Evolutionary conservation across 2,888 invertebrate species (phyloP), one percentile per base, ranked within the genome.

Genomic region (Ypsolopha sequella): DNA sequence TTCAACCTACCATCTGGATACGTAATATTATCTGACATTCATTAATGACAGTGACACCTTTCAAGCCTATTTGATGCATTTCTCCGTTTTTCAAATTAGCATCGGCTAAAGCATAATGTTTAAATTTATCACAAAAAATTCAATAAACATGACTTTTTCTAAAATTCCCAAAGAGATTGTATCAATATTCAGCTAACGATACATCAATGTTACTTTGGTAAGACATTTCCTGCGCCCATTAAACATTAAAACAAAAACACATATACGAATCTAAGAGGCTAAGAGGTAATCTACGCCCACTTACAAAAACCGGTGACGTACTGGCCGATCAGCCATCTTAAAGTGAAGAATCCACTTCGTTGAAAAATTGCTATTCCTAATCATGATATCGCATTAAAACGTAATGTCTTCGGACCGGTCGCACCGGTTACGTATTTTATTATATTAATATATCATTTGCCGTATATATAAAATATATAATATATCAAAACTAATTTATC

Each of bases 401-500:
- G 67, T 71, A 66, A 75, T 68, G 69, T 72, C 69, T 61, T 55
- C 58, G 53, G 41, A 78, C 76, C 70, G 70, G 77, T 73, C 66
- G 48, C 57, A 53, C 58, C 61, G 62, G 62, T 62, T 58, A 47
- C 58, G 53, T 57, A 57, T 66, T 71, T 72, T 72, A 73, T 72
- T 72, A 64, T 68, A 73, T 63, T 68, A 75, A 81, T 81, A 73
- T 76, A 79, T 80, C 79, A 79, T 76, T 73, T 70, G 69, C 66
- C 67, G 60, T 70, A 70, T 66, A 70, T 50, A 48, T 70, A 67
- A 63, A 69, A 77, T 76, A 77, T 72, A 70, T 74, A 79, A 79
- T 80, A 70, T 72, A 74, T 78, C 76, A 73, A 74, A 63, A 56
- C 66, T 78, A 73, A 80, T 84, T 80, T 80, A 80, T 80, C 68